phyloP scores from a whole-genome alignment of 2,113 vertebrate genomes.

The Cololabis saira region DNA sequence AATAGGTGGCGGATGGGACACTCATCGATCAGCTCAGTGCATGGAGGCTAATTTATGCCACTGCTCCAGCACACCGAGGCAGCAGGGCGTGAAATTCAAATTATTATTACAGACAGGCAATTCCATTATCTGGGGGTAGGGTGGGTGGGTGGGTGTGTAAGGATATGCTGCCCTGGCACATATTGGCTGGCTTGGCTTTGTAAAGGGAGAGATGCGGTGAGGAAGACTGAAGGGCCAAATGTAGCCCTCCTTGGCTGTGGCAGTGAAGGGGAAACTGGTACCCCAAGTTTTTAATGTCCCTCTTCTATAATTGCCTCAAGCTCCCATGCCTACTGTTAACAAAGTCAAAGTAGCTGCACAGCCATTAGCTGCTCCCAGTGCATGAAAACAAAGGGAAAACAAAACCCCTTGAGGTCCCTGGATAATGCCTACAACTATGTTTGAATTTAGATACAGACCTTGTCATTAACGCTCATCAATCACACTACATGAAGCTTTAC shows the following conservation, averaged over 20 bases:
- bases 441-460: too few relatives aligned
- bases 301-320: neutral
- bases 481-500: neutral
- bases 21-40: slow-evolving; percentile 79
- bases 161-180: slow-evolving; percentile 73
- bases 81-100: slow-evolving; percentile 83
- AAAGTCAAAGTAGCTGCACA: slow-evolving; percentile 11
- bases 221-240: slow-evolving; percentile 43
- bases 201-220: slow-evolving; percentile 50
- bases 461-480: too few relatives aligned
- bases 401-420: too few relatives aligned
- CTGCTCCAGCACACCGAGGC: slow-evolving; percentile 66
- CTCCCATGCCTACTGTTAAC: slow-evolving; percentile 3
- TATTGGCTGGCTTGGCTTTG: slow-evolving; percentile 74
- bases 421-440: too few relatives aligned
- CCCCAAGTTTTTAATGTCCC: slow-evolving; percentile 55
- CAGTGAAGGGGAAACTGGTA: slow-evolving; percentile 54
- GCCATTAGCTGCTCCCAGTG: neutral
- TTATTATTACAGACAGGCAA: slow-evolving; percentile 83
- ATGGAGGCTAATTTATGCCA: slow-evolving; percentile 81
- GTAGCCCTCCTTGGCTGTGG: slow-evolving; percentile 59
- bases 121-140: slow-evolving; percentile 77
- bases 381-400: neutral
- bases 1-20: slow-evolving; percentile 76
- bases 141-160: slow-evolving; percentile 19